Conservation (phyloP, 2,113 vertebrate species). For the Salvelinus sp. region DNA sequence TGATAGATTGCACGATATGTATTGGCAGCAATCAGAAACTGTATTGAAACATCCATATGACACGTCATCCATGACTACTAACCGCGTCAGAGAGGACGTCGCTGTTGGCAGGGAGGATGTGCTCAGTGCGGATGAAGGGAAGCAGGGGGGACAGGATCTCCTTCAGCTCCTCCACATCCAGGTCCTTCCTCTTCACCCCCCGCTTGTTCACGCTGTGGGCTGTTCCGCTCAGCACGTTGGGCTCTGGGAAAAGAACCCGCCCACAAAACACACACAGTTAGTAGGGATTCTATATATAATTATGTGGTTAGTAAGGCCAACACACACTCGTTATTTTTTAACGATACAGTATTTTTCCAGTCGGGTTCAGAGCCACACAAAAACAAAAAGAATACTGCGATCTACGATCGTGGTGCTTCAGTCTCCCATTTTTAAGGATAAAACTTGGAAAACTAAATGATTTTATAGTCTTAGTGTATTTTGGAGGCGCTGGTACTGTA, state of each 20-base stretch:
- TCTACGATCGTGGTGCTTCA: conserved; percentile 17
- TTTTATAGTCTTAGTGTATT: conserved; percentile 43
- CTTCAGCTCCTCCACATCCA: conserved; percentile 93
- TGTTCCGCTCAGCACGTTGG: conserved; percentile 95
- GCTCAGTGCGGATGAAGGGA: conserved; percentile 91
- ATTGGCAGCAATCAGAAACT: too few species aligned
- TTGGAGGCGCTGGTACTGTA: conserved; percentile 35
- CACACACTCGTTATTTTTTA: too few species aligned
- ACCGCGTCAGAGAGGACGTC: conserved; percentile 92
- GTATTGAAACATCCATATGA: too few species aligned
- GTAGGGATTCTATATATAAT: too few species aligned
- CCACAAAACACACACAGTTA: background rate
- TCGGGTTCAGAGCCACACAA: background rate
- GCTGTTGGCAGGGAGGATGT: conserved; percentile 91
- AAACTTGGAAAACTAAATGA: background rate
- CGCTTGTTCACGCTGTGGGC: conserved; percentile 98
- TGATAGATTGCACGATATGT: too few species aligned
- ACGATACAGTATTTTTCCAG: too few species aligned
- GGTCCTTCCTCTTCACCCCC: conserved; percentile 93
- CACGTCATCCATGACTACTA: conserved; percentile 42
- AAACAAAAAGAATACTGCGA: conserved; percentile 17
- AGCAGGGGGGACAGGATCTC: conserved; percentile 92
- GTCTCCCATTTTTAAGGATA: conserved; percentile 20
- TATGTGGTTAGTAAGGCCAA: too few species aligned
- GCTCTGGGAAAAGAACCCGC: conserved; percentile 75